These are phyloP conservation scores for Botia kubotai DNA, from an alignment of 2,797 vertebrate genomes.

Conservation along the genomic window DNA sequence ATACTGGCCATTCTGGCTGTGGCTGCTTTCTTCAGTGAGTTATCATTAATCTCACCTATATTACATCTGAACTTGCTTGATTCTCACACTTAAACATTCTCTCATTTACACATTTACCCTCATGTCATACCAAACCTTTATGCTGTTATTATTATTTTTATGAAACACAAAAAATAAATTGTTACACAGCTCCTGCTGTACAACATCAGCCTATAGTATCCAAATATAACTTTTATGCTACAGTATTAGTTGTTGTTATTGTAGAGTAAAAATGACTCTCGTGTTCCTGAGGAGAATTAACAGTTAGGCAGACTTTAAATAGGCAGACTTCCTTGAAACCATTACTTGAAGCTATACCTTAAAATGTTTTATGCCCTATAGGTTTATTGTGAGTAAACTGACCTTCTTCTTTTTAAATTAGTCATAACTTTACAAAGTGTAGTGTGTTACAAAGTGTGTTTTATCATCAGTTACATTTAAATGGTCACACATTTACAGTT, in stretches of 20 bases:
- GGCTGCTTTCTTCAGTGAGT: constrained; percentile 78
- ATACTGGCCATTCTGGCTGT: constrained; percentile 70
- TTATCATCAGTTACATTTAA: not conserved
- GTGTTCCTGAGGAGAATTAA: no score
- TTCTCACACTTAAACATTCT: not conserved
- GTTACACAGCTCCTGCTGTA: no score
- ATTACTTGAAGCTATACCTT: no score
- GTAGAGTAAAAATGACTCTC: no score
- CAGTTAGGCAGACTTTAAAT: no score
- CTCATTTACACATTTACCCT: not conserved
- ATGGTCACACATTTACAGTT: not conserved
- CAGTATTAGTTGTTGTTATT: no score
- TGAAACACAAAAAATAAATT: no score
- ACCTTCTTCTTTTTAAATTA: not conserved
- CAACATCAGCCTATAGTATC: no score
- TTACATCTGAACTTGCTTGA: not conserved
- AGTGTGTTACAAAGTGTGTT: no score
- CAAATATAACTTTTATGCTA: no score
- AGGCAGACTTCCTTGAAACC: no score
- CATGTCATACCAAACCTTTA: not conserved
- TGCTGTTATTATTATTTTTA: no score
- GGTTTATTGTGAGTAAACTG: not conserved
- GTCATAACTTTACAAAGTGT: not conserved
- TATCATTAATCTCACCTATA: not conserved
- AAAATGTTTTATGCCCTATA: not conserved